Conservation (phyloP, 2,888 invertebrate genomes). For the Eubasilissa splendida region DNA sequence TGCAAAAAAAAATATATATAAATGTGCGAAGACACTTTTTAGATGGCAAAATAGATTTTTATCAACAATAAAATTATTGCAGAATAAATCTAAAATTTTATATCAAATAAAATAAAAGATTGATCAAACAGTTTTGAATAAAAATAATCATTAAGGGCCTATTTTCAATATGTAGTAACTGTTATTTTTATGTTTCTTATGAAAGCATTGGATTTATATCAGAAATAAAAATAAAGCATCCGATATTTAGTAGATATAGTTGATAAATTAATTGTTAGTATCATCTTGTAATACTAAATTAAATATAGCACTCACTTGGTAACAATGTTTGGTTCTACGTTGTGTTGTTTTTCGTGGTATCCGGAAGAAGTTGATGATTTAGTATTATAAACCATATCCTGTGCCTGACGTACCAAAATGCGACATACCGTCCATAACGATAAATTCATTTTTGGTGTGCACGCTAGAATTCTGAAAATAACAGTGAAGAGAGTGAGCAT, state of each 20-base stretch:
- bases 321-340: conserved; percentile 7
- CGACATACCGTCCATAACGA: conserved; percentile 71
- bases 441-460: conserved; percentile 80
- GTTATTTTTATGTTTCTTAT: not conserved
- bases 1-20: too few species aligned
- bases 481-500: conserved; percentile 31
- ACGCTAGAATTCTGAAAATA: conserved; percentile 76
- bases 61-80: too few species aligned
- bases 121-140: not conserved
- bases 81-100: not conserved
- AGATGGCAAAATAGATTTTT: too few species aligned
- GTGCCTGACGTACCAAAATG: conserved; percentile 66
- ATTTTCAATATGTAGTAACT: not conserved
- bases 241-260: too few species aligned
- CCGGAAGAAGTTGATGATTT: conserved; percentile 17
- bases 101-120: not conserved
- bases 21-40: too few species aligned
- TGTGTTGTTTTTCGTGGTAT: conserved; percentile 1
- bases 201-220: not conserved
- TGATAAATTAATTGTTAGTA: too few species aligned
- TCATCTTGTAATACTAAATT: not conserved
- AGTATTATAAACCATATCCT: conserved; percentile 60
- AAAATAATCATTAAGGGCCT: not conserved
- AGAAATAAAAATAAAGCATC: too few species aligned
- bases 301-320: conserved; percentile 11